Evolutionary conservation across 2,888 invertebrate genomes (phyloP).

Genomic region (Mesoligia furuncula): DNA sequence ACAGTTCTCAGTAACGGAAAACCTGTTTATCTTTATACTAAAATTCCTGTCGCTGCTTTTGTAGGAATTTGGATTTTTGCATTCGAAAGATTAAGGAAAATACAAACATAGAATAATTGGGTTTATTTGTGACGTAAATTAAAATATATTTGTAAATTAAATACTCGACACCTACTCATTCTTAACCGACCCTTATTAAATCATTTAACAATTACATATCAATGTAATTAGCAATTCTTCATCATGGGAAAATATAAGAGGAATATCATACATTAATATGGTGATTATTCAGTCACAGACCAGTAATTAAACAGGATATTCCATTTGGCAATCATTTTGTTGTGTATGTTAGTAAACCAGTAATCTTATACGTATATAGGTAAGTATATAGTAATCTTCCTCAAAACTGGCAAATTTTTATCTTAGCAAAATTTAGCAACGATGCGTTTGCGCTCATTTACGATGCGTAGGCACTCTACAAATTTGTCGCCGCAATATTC

Average conservation of each 20-base stretch:
- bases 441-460: conserved; percentile 31
- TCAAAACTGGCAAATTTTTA: not conserved
- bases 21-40: not conserved
- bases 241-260: not conserved
- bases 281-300: not conserved
- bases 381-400: not conserved
- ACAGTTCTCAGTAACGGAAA: not conserved
- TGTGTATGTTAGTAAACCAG: not conserved
- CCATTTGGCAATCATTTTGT: not conserved
- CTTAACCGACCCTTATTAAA: not conserved
- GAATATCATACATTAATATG: not conserved
- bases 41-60: not conserved
- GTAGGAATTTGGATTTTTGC: not conserved
- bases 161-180: not conserved
- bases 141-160: too few species aligned
- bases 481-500: conserved; percentile 54
- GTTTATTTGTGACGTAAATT: not conserved
- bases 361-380: not conserved
- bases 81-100: conserved; percentile 8
- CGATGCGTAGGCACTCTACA: conserved; percentile 51
- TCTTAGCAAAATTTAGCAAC: conserved; percentile 45
- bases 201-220: not conserved
- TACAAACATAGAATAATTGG: not conserved
- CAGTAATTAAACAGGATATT: not conserved
- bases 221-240: not conserved